Evolutionary conservation across 2,113 vertebrate genomes (phyloP).

Genomic region (Sigmodon hispidus): DNA sequence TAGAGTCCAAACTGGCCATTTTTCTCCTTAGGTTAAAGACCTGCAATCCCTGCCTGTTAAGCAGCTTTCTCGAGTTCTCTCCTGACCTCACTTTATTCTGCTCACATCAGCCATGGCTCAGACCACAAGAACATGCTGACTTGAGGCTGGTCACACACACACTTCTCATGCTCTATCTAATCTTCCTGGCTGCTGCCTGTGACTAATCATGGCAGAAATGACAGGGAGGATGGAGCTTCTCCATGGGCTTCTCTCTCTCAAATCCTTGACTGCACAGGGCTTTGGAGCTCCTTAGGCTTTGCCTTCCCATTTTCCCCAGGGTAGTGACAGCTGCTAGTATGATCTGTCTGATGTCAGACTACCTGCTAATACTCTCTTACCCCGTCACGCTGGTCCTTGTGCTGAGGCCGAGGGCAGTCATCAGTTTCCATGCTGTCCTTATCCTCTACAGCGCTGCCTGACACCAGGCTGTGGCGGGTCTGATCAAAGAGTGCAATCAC

Average conservation of each 20-base stretch:
- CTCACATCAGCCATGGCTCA: background rate
- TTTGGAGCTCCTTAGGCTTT: background rate
- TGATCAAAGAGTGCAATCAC: slow-evolving; percentile 92
- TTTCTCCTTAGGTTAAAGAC: background rate
- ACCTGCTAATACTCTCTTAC: slow-evolving; percentile 79
- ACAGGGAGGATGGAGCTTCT: background rate
- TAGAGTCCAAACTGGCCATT: background rate
- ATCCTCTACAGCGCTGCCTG: slow-evolving; percentile 86
- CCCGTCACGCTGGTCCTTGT: slow-evolving; percentile 96
- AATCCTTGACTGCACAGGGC: too few species aligned
- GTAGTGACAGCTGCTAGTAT: background rate
- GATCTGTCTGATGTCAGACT: background rate
- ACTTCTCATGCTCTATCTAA: accelerated
- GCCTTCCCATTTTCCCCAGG: background rate
- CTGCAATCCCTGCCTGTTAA: background rate
- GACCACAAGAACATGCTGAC: background rate
- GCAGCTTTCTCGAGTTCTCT: background rate
- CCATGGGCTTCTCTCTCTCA: background rate
- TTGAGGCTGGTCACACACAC: accelerated
- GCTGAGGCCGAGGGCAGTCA: slow-evolving; percentile 85
- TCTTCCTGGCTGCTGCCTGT: background rate
- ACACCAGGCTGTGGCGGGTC: slow-evolving; percentile 89
- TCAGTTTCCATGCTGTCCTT: slow-evolving; percentile 99
- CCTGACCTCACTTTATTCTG: background rate
- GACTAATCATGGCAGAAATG: background rate